Evolutionary conservation across 2,888 invertebrate genomes (phyloP).

Genomic region (Leistus spinibarbis): DNA sequence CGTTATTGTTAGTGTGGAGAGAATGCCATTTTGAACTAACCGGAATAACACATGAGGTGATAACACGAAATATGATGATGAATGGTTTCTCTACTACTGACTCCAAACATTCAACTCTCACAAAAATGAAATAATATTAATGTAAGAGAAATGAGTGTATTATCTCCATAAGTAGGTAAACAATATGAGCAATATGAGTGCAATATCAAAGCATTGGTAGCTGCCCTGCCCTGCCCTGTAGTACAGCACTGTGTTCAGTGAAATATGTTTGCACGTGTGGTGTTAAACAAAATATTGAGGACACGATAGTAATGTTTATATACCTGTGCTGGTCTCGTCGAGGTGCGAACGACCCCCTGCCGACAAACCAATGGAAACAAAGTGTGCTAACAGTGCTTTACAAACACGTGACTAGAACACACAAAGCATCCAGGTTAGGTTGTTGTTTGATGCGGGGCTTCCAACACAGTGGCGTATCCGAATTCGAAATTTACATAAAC

Average conservation of each 20-base stretch:
- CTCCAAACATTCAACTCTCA: too few relatives aligned
- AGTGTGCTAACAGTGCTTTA: constrained; percentile 10
- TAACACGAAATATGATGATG: background rate
- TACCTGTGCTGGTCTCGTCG: background rate
- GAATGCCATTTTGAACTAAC: background rate
- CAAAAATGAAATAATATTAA: too few relatives aligned
- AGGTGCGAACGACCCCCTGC: constrained; percentile 1
- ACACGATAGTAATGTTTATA: background rate
- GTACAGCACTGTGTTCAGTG: background rate
- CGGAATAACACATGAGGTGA: background rate
- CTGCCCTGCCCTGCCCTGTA: too few relatives aligned
- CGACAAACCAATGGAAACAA: constrained; percentile 14
- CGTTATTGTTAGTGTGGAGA: background rate
- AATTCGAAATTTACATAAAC: background rate
- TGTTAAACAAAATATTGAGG: background rate
- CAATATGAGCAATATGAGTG: too few relatives aligned
- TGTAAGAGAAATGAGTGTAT: too few relatives aligned
- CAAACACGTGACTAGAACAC: constrained; percentile 9
- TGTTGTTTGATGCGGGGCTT: background rate
- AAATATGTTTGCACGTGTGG: background rate
- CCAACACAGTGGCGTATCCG: background rate
- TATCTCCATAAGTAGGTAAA: too few relatives aligned
- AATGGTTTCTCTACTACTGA: background rate
- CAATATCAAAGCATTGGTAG: too few relatives aligned
- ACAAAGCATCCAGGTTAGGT: background rate